Evolutionary conservation across 2,888 invertebrate genomes (phyloP).

Genomic region (Achlya flavicornis): DNA sequence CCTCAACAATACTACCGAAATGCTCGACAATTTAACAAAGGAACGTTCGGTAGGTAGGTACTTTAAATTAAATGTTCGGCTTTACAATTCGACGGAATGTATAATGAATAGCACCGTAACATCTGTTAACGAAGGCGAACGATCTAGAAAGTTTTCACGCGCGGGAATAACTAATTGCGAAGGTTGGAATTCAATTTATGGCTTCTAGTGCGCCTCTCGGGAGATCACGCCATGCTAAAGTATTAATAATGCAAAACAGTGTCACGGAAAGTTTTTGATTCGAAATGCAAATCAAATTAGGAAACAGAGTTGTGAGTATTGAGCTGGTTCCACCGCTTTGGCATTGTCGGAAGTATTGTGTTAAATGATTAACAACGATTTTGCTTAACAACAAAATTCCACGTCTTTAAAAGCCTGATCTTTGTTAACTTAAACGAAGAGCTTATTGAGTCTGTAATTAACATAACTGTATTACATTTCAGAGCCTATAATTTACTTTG

Average conservation of each 20-base stretch:
- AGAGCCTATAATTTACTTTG: background rate
- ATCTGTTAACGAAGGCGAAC: slow-evolving; percentile 84
- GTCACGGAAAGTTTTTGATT: slow-evolving; percentile 84
- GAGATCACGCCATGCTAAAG: slow-evolving; percentile 80
- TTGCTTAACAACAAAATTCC: slow-evolving; percentile 30
- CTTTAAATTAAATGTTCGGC: slow-evolving; percentile 83
- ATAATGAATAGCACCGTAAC: slow-evolving; percentile 84
- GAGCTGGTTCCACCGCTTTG: slow-evolving; percentile 66
- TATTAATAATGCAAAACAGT: slow-evolving; percentile 85
- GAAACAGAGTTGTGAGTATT: slow-evolving; percentile 77
- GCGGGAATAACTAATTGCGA: slow-evolving; percentile 84
- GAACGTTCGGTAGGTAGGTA: slow-evolving; percentile 76
- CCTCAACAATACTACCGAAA: slow-evolving; percentile 70
- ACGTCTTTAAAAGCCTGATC: slow-evolving; percentile 12
- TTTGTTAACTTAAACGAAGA: background rate
- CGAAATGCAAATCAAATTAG: slow-evolving; percentile 82
- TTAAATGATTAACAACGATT: slow-evolving; percentile 63
- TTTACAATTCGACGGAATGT: slow-evolving; percentile 83
- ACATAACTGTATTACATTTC: background rate
- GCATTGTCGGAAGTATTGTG: slow-evolving; percentile 58
- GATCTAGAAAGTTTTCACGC: slow-evolving; percentile 84
- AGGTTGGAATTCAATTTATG: slow-evolving; percentile 84
- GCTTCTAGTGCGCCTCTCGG: slow-evolving; percentile 80
- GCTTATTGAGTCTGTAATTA: background rate
- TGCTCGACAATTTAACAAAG: slow-evolving; percentile 76